Percentiles rank a stretch among this genome's conserved stretches.
Evolutionary conservation across 2,113 vertebrate genomes (phyloP).

Genomic region (Phyllostomus hastatus): DNA sequence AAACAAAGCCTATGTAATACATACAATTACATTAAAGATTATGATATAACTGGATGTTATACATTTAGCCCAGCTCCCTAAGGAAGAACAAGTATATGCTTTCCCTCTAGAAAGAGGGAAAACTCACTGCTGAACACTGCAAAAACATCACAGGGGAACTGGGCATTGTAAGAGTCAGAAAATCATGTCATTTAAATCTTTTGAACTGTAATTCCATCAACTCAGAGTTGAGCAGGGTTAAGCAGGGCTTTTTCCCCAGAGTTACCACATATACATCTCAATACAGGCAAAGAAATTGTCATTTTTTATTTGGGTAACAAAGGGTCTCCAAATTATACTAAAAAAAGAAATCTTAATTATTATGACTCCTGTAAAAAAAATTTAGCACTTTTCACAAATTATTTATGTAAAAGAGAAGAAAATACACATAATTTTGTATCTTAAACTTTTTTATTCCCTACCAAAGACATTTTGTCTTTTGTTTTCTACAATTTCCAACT

Average conservation of each 20-base stretch:
- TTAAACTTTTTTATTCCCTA: constrained; percentile 77
- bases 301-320: constrained; percentile 73
- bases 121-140: neutral
- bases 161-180: neutral
- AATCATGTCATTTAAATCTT: neutral
- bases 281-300: constrained; percentile 68
- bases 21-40: neutral
- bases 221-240: neutral
- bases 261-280: constrained; percentile 59
- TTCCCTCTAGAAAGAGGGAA: neutral
- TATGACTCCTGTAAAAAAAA: constrained; percentile 66
- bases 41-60: neutral
- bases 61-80: neutral
- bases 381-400: constrained; percentile 66
- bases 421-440: constrained; percentile 74
- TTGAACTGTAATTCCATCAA: constrained; percentile 21
- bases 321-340: constrained; percentile 66
- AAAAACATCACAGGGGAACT: neutral
- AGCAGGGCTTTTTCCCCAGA: neutral
- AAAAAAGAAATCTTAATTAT: constrained; percentile 73
- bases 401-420: constrained; percentile 75
- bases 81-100: neutral
- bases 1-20: neutral
- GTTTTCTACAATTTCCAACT: constrained; percentile 73
- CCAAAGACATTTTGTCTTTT: constrained; percentile 67